Base-by-base conservation (phyloP, 2,888 invertebrate genomes). In the Periphyllus acericola region DNA sequence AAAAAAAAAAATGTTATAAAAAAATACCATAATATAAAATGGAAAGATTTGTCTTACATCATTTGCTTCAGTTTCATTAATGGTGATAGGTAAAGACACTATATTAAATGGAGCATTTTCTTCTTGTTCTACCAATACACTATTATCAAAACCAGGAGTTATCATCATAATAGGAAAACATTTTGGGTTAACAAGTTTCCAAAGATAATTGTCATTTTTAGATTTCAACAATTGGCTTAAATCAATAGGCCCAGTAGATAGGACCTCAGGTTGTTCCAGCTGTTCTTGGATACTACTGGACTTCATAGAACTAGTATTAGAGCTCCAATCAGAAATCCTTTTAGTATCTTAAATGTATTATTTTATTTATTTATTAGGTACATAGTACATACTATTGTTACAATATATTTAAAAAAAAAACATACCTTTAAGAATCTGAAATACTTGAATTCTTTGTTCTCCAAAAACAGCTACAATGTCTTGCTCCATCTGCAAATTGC, bases 401-500 rank as follows among this genome's bases (percentile, higher is more conserved):
- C 46, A 76, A 2, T 32, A 1, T 32, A n/a, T 3, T 32, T 40
- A 8, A 72, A 40, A 32, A 89, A 85, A 40, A 32, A 89, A 85
- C 25, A 89, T 89, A 71, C 90, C 90, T 89, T 90, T 90, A 74
- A 90, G 90, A 72, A 94, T 92, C 90, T 93, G 93, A 90, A 95
- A 94, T n/a, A 95, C 93, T 90, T 94, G 94, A 87, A 95, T 93
- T 90, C 93, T 93, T 60, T 93, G 93, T 83, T 92, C 92, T 90
- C 94, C 94, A 91, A 94, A 92, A 89, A 94, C 93, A 0, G 94
- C 94, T 36, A 95, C 92, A 89, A 94, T 94, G 91, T 95, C 95
- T 91, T 96, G 95, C 60, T 94, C 93, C 78, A 95, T 92, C 66
- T 93, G 92, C 80, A 95, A 92, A 88, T 93, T 92, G 3, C 46